phyloP scores from a whole-genome alignment of 1,140 invertebrate species.

The Lasaia peninsularis region DNA sequence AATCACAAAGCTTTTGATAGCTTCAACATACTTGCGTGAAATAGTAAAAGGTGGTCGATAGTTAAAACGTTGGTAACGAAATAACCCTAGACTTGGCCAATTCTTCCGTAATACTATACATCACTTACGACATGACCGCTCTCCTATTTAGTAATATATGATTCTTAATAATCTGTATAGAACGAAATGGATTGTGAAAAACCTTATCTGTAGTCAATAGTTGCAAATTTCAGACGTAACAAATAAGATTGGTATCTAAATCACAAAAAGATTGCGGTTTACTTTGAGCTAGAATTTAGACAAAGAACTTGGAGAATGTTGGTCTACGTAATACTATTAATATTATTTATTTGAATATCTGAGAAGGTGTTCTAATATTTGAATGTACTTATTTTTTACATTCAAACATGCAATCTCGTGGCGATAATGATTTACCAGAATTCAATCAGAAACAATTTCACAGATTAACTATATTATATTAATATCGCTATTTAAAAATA shows the following conservation, averaged over 20 bases:
- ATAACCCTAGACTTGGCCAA: conserved; percentile 9
- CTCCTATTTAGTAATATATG: not conserved
- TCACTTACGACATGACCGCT: conserved; percentile 4
- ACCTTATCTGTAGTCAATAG: not conserved
- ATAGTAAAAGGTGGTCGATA: not conserved
- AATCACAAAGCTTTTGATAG: too few species aligned
- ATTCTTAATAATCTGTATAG: not conserved
- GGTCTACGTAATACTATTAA: too few species aligned
- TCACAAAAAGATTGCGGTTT: not conserved
- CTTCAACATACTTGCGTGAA: too few species aligned
- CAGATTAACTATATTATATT: too few species aligned
- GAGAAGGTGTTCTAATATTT: too few species aligned
- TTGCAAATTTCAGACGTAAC: not conserved
- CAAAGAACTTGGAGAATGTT: too few species aligned
- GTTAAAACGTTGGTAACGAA: conserved; percentile 7
- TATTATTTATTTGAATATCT: too few species aligned
- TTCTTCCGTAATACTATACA: conserved; percentile 11
- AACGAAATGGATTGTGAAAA: conserved; percentile 4
- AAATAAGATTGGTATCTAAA: not conserved
- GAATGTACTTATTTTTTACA: too few species aligned
- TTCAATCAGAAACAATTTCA: too few species aligned
- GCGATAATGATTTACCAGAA: too few species aligned
- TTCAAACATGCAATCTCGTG: too few species aligned
- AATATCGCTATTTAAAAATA: too few species aligned
- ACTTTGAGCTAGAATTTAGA: not conserved